phyloP scores from a whole-genome alignment of 2,797 vertebrate species.

The Spheniscus humboldti region DNA sequence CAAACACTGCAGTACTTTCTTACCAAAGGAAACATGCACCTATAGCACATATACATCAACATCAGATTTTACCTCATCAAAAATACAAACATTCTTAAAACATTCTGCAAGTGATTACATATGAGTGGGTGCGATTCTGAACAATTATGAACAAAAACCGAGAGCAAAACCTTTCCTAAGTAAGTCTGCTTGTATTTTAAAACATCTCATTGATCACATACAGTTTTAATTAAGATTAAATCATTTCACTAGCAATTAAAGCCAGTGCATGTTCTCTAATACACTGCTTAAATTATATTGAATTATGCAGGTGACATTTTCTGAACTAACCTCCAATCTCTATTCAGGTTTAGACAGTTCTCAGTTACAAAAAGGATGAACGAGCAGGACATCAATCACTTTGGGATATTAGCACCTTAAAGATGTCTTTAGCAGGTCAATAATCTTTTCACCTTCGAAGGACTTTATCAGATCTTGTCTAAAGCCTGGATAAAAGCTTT shows the following conservation, averaged over 20 bases:
- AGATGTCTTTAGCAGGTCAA: constrained; percentile 97
- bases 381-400: constrained; percentile 96
- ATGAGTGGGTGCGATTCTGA: neutral
- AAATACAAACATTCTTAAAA: neutral
- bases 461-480: constrained; percentile 98
- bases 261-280: constrained; percentile 15
- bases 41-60: neutral
- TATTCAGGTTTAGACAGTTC: constrained; percentile 81
- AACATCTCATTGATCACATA: neutral
- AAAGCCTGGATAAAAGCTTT: constrained; percentile 91
- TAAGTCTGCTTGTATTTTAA: neutral
- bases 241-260: constrained; percentile 46
- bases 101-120: neutral
- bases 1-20: neutral
- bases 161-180: neutral
- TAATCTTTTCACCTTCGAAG: constrained; percentile 96
- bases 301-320: constrained; percentile 81
- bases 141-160: neutral
- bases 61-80: neutral
- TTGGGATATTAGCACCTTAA: constrained; percentile 86
- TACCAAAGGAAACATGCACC: neutral
- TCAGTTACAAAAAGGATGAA: constrained; percentile 84
- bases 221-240: constrained; percentile 13
- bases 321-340: constrained; percentile 80
- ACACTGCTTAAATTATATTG: constrained; percentile 71